A percentile compares a stretch with the other conserved stretches of the same genome.
These are phyloP conservation scores for Micropoecilia bifurca DNA, from an alignment of 2,797 vertebrate species.

Conservation along the genomic window DNA sequence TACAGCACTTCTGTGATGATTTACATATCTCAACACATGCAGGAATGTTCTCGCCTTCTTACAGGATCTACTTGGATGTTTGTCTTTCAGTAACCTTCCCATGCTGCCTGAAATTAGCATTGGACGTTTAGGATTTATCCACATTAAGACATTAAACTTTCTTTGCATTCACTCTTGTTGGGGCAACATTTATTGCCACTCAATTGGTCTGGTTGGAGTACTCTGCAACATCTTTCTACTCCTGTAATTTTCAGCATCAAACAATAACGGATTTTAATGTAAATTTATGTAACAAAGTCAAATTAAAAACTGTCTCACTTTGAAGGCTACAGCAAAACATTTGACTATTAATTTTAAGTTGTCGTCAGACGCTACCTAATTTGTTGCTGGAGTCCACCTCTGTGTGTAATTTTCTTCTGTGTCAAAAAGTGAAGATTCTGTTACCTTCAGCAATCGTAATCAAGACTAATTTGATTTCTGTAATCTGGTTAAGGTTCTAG, in stretches of 20 bases:
- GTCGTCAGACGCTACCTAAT: neutral
- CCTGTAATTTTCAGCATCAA: neutral
- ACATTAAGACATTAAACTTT: neutral
- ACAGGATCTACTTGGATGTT: neutral
- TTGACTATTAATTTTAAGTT: neutral
- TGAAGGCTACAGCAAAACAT: neutral
- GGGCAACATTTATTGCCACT: neutral
- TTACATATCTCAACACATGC: neutral
- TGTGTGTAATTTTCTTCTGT: neutral
- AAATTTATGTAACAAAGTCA: neutral
- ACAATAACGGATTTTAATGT: neutral
- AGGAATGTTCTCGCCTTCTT: neutral
- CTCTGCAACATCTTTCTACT: neutral
- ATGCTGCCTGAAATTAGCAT: neutral
- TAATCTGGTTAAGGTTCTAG: too few species aligned
- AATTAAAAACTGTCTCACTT: neutral
- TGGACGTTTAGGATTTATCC: neutral
- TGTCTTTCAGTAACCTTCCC: neutral
- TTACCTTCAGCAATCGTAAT: too few species aligned
- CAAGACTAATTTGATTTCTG: too few species aligned
- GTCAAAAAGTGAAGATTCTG: too few species aligned
- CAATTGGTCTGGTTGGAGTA: neutral
- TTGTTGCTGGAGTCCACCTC: neutral
- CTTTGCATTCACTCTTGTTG: neutral
- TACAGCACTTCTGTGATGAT: neutral